phyloP scores from a whole-genome alignment of 1,140 invertebrate species.

The Brachionus koreanus region DNA sequence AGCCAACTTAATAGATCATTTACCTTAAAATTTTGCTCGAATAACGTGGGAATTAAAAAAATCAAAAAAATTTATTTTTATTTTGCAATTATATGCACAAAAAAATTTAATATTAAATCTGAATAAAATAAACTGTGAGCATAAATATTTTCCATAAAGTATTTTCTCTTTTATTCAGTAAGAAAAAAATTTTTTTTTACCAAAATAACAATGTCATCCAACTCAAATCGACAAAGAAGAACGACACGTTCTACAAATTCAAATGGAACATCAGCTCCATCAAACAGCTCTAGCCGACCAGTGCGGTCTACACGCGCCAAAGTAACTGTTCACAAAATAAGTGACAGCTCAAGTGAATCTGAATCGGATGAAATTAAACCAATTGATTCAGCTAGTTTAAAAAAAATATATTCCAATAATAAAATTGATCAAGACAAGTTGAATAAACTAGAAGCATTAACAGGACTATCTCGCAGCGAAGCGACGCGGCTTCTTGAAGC shows the following conservation, averaged over 20 bases:
- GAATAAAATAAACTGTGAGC: background rate
- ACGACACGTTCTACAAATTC: background rate
- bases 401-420: background rate
- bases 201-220: background rate
- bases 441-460: background rate
- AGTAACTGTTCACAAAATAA: background rate
- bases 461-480: background rate
- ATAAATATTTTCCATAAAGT: background rate
- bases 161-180: background rate
- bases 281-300: background rate
- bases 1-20: background rate
- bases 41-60: background rate
- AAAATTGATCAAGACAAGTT: constrained; percentile 18
- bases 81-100: background rate
- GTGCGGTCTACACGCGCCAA: background rate
- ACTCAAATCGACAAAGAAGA: background rate
- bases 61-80: background rate
- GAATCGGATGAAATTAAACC: constrained; percentile 13
- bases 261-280: background rate
- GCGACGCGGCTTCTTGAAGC: background rate
- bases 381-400: background rate
- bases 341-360: background rate
- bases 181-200: background rate
- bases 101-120: background rate
- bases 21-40: background rate